These are phyloP conservation scores for Petrosia ficiformis DNA, from an alignment of 37 sponge, comb jelly and placozoan genomes.

Conservation along the genomic window DNA sequence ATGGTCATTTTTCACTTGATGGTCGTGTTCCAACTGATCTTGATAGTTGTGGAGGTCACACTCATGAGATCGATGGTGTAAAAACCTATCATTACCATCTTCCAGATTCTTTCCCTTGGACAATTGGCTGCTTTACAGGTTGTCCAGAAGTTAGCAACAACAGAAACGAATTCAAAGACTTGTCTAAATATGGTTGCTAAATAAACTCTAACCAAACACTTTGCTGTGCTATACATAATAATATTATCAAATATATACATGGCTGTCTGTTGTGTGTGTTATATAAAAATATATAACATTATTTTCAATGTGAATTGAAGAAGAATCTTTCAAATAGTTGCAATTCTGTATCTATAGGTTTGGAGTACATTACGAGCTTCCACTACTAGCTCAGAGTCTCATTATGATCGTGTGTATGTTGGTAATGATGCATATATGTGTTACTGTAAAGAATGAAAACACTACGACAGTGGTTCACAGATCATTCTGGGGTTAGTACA, in stretches of 20 bases:
- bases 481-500: conserved; percentile 33
- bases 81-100: conserved; percentile 64
- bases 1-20: conserved; percentile 50
- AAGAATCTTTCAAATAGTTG: too few species aligned
- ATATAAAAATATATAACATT: too few species aligned
- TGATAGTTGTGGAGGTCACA: conserved; percentile 65
- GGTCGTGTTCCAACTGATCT: conserved; percentile 59
- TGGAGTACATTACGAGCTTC: conserved; percentile 83
- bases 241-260: background rate
- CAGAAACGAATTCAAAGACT: conserved; percentile 9
- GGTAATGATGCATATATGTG: conserved; percentile 78
- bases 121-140: conserved; percentile 70
- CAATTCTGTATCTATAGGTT: too few species aligned
- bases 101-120: conserved; percentile 66
- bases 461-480: background rate
- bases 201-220: background rate
- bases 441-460: conserved; percentile 36
- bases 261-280: background rate
- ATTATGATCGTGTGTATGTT: conserved; percentile 86
- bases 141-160: conserved; percentile 63
- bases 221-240: background rate
- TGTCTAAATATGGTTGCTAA: conserved; percentile 35
- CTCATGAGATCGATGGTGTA: conserved; percentile 54
- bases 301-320: too few species aligned
- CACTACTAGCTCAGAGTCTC: conserved; percentile 87